Percentiles rank a stretch among this genome's conserved stretches.
Conservation (phyloP, 64 coral and sea anemone species). For the Pachyseris speciosa region DNA sequence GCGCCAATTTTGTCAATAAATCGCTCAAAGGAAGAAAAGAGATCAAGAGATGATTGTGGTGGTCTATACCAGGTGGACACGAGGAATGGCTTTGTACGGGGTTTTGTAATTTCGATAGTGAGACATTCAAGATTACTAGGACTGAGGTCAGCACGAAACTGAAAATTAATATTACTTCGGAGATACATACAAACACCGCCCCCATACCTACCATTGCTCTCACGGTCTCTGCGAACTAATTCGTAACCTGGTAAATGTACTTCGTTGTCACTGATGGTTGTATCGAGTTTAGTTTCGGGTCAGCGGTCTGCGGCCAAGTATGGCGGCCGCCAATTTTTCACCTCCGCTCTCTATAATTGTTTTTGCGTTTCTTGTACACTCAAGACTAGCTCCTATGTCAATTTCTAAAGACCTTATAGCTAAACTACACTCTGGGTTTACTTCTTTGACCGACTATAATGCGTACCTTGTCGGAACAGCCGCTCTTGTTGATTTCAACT, state of each 20-base stretch:
- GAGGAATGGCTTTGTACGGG: slow-evolving; percentile 49
- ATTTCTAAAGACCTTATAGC: no score
- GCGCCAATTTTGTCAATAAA: slow-evolving; percentile 48
- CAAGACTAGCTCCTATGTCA: no score
- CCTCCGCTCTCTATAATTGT: no score
- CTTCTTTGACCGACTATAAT: no score
- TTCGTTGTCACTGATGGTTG: slow-evolving; percentile 20
- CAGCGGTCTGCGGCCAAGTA: no score
- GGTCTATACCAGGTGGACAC: slow-evolving; percentile 59
- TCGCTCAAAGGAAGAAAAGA: slow-evolving; percentile 34
- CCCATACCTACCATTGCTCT: slow-evolving; percentile 8
- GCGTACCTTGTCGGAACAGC: no score
- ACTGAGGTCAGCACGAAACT: slow-evolving; percentile 33
- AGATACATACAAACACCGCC: slow-evolving; percentile 43
- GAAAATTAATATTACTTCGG: slow-evolving; percentile 35
- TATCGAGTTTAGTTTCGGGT: slow-evolving; percentile 42
- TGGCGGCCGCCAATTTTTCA: no score
- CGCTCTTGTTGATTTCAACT: no score
- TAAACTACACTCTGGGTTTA: no score
- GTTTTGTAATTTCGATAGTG: slow-evolving; percentile 61
- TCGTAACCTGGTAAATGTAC: slow-evolving; percentile 43
- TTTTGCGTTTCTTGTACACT: no score
- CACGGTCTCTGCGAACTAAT: slow-evolving; percentile 10
- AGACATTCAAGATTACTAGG: slow-evolving; percentile 53
- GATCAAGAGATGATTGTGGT: not conserved